phyloP scores from a whole-genome alignment of 2,888 invertebrate genomes.

The Trilocha varians region DNA sequence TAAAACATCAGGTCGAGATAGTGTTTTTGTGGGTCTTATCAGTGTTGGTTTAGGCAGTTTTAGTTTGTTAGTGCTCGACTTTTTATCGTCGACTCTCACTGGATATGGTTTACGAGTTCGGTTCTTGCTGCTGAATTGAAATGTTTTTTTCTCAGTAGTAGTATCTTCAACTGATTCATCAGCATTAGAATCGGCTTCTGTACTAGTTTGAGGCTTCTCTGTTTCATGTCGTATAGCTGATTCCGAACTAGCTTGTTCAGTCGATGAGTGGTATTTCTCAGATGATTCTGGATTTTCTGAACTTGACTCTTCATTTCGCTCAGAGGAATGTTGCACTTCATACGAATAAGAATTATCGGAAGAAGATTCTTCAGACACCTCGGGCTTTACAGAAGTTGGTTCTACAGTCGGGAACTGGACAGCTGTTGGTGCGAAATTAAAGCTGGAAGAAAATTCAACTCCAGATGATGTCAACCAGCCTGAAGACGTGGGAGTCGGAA shows the following conservation, averaged over 20 bases:
- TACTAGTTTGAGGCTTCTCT: slow-evolving; percentile 22
- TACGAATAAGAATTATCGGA: slow-evolving; percentile 41
- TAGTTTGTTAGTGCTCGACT: slow-evolving; percentile 35
- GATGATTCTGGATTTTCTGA: slow-evolving; percentile 30
- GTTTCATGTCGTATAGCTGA: slow-evolving; percentile 18
- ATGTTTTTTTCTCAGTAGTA: slow-evolving; percentile 38
- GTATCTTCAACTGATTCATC: slow-evolving; percentile 40
- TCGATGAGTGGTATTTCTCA: slow-evolving; percentile 22
- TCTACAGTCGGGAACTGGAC: slow-evolving; percentile 38
- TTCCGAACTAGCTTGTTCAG: slow-evolving; percentile 27
- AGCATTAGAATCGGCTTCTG: slow-evolving; percentile 19
- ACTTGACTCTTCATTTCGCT: slow-evolving; percentile 25
- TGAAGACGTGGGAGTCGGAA: slow-evolving; percentile 57
- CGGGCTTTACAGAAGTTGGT: slow-evolving; percentile 26
- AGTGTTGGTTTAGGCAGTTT: slow-evolving; percentile 37
- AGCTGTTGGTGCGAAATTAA: slow-evolving; percentile 51
- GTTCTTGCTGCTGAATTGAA: slow-evolving; percentile 38
- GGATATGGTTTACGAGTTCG: slow-evolving; percentile 60
- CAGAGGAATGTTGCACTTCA: slow-evolving; percentile 41
- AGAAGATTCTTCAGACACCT: slow-evolving; percentile 23
- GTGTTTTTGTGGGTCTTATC: slow-evolving; percentile 47
- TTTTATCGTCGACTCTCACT: slow-evolving; percentile 40
- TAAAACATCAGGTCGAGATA: slow-evolving; percentile 43
- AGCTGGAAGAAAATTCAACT: slow-evolving; percentile 54
- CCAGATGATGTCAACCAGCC: slow-evolving; percentile 63